A percentile compares a stretch with the other conserved stretches of the same genome.
These are phyloP conservation scores for Uria lomvia DNA, from an alignment of 2,113 vertebrate genomes.

Conservation along the genomic window DNA sequence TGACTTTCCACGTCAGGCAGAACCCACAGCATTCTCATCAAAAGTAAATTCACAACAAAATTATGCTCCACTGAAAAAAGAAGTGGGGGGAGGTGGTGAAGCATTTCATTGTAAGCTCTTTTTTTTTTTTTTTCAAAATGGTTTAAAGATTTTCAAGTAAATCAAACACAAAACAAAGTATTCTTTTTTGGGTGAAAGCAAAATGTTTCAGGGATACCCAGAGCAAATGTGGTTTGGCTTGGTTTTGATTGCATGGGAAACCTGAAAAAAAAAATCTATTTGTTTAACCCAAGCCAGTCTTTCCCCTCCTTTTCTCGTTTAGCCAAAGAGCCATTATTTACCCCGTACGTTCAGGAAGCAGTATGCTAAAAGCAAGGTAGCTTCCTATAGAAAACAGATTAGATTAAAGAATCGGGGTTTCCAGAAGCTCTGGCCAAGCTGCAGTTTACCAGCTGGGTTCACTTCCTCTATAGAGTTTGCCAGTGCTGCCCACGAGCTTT, in stretches of 20 bases:
- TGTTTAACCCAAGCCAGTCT: background rate
- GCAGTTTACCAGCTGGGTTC: background rate
- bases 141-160: background rate
- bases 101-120: background rate
- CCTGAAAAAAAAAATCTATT: background rate
- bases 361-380: background rate
- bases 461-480: accelerated
- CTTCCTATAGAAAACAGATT: background rate
- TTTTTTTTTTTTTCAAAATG: background rate
- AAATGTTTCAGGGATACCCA: background rate
- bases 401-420: background rate
- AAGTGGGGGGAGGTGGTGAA: background rate
- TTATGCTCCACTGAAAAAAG: background rate
- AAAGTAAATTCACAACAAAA: background rate
- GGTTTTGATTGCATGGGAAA: background rate
- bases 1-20: background rate
- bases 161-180: background rate
- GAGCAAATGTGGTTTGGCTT: background rate
- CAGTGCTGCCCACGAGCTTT: background rate
- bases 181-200: background rate
- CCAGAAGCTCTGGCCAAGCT: background rate
- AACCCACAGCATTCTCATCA: accelerated
- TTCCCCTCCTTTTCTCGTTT: background rate
- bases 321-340: background rate
- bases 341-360: background rate